Evolutionary conservation across 1,140 invertebrate genomes (phyloP).

Genomic region (Lordiphosa stackelbergi): DNA sequence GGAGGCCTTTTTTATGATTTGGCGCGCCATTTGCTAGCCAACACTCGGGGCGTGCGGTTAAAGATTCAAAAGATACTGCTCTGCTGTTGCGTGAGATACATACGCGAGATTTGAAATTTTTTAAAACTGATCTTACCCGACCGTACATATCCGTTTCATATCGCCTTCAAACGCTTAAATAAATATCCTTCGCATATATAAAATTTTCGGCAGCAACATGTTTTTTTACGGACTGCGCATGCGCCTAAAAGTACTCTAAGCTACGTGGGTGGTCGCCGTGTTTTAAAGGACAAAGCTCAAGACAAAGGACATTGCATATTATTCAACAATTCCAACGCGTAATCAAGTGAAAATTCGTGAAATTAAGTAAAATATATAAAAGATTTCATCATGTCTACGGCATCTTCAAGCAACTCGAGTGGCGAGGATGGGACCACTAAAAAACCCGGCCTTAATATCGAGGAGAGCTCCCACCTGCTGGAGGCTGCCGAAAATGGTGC

Average conservation of each 20-base stretch:
- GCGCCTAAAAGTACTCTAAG: constrained; percentile 59
- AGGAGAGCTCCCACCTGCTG: constrained; percentile 74
- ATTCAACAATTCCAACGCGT: constrained; percentile 41
- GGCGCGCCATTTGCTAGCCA: constrained; percentile 65
- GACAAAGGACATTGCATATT: constrained; percentile 60
- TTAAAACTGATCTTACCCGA: constrained; percentile 18
- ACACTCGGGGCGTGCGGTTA: constrained; percentile 61
- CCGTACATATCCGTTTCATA: constrained; percentile 15
- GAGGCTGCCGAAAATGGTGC: constrained; percentile 63
- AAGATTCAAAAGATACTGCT: constrained; percentile 41
- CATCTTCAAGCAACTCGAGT: constrained; percentile 54
- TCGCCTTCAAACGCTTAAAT: neutral
- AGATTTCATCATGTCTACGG: constrained; percentile 57
- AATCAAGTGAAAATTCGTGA: constrained; percentile 9
- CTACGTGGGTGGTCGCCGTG: constrained; percentile 57
- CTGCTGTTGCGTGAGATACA: constrained; percentile 4
- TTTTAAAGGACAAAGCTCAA: constrained; percentile 54
- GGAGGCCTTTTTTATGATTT: constrained; percentile 56
- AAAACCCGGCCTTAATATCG: constrained; percentile 44
- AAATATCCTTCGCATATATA: constrained; percentile 13
- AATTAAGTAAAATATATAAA: constrained; percentile 39
- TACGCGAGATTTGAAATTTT: constrained; percentile 15
- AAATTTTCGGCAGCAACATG: constrained; percentile 58
- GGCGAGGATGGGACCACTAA: constrained; percentile 44
- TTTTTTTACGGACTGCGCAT: constrained; percentile 52